These are phyloP conservation scores for Acrobasis repandana DNA, from an alignment of 2,888 invertebrate genomes.

Conservation along the genomic window DNA sequence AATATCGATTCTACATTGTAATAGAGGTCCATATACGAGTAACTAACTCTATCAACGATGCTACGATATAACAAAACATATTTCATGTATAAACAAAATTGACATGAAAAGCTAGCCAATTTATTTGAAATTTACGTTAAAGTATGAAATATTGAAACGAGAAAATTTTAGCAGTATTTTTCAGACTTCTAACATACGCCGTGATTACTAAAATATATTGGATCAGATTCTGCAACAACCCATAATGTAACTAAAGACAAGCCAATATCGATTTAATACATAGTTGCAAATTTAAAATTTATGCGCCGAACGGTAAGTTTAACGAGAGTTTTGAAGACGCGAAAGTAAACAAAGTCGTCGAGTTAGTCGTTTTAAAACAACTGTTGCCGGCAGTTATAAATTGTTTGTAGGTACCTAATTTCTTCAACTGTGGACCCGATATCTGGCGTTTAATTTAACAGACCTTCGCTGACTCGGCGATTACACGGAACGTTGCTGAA, in stretches of 20 bases:
- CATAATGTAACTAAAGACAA: not conserved
- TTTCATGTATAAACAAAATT: not conserved
- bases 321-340: conserved; percentile 43
- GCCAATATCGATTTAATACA: not conserved
- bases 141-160: conserved; percentile 2
- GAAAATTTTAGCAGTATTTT: not conserved
- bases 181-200: conserved; percentile 27
- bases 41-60: not conserved
- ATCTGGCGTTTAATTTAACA: conserved; percentile 31
- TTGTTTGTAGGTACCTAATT: conserved; percentile 55
- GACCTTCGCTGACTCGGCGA: conserved; percentile 27
- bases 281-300: not conserved
- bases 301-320: conserved; percentile 19
- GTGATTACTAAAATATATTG: conserved; percentile 31
- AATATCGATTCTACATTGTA: too few species aligned
- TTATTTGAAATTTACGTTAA: not conserved
- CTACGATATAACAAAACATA: not conserved
- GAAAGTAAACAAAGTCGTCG: conserved; percentile 46
- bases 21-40: not conserved
- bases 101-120: not conserved
- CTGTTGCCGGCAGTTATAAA: conserved; percentile 50
- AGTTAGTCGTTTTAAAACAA: conserved; percentile 45
- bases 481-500: conserved; percentile 33
- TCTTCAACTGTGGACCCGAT: conserved; percentile 49
- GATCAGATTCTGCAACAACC: not conserved